Conservation (phyloP, 2,888 invertebrate species). For the Dynastes tityus region DNA sequence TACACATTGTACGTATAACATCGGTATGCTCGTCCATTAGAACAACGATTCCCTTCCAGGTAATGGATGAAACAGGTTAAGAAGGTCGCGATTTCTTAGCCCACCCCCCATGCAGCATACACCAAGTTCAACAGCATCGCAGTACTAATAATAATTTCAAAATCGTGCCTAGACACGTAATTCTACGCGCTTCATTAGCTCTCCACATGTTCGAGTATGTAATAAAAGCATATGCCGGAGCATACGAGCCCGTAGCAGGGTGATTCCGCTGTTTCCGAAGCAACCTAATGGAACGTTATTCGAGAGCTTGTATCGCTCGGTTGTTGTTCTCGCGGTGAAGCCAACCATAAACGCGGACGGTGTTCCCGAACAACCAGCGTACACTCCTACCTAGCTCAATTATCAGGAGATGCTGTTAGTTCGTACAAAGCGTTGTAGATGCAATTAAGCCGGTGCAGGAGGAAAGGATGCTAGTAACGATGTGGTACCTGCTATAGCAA, state of each 20-base stretch:
- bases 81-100: too few species aligned
- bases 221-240: slow-evolving; percentile 7
- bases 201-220: not conserved
- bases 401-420: not conserved
- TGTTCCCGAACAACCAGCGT: not conserved
- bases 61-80: too few species aligned
- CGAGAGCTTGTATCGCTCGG: not conserved
- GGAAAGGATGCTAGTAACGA: too few species aligned
- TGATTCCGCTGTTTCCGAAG: not conserved
- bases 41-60: too few species aligned
- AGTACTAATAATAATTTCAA: too few species aligned
- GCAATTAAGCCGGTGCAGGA: too few species aligned
- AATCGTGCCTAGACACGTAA: not conserved
- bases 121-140: too few species aligned
- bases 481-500: too few species aligned
- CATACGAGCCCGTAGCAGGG: not conserved
- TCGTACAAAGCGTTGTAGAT: too few species aligned
- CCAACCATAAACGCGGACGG: not conserved
- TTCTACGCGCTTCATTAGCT: slow-evolving; percentile 15
- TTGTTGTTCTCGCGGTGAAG: slow-evolving; percentile 1
- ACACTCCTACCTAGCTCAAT: not conserved
- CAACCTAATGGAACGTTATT: slow-evolving; percentile 1
- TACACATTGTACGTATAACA: too few species aligned
- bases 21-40: too few species aligned
- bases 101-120: too few species aligned